These are phyloP conservation scores for Pachyseris speciosa DNA, from an alignment of 64 coral and sea anemone genomes.

Conservation along the genomic window DNA sequence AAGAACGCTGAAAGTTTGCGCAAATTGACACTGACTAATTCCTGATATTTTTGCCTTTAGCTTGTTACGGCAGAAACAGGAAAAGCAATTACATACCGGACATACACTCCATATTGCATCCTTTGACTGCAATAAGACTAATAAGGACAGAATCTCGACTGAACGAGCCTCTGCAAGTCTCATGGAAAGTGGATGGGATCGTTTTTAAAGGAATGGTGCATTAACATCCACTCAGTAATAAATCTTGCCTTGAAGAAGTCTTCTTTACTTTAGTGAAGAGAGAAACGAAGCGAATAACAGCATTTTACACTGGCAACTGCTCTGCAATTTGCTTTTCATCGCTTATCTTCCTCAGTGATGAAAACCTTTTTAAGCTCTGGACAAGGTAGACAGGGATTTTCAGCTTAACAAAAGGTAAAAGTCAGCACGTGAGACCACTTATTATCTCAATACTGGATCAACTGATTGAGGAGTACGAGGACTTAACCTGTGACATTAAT, in stretches of 20 bases:
- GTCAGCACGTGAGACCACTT: neutral
- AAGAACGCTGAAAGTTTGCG: neutral
- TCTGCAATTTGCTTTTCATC: neutral
- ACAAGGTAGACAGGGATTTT: neutral
- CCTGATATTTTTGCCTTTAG: neutral
- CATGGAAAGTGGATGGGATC: neutral
- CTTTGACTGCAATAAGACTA: neutral
- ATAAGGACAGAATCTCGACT: neutral
- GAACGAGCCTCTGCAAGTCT: neutral
- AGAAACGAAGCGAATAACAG: neutral
- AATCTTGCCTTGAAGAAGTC: neutral
- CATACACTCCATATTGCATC: neutral
- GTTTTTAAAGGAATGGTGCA: neutral
- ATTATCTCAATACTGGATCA: neutral
- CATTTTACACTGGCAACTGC: neutral
- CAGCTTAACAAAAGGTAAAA: neutral
- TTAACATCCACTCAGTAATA: neutral
- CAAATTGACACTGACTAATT: neutral
- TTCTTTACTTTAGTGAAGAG: neutral
- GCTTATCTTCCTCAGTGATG: neutral
- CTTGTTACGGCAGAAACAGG: neutral
- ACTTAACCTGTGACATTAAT: too few species aligned
- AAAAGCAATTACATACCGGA: slow-evolving; percentile 4
- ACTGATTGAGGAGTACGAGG: neutral
- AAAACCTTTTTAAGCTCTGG: neutral